Evolutionary conservation across 2,797 vertebrate genomes (phyloP).

Genomic region (Micromesistius poutassou): DNA sequence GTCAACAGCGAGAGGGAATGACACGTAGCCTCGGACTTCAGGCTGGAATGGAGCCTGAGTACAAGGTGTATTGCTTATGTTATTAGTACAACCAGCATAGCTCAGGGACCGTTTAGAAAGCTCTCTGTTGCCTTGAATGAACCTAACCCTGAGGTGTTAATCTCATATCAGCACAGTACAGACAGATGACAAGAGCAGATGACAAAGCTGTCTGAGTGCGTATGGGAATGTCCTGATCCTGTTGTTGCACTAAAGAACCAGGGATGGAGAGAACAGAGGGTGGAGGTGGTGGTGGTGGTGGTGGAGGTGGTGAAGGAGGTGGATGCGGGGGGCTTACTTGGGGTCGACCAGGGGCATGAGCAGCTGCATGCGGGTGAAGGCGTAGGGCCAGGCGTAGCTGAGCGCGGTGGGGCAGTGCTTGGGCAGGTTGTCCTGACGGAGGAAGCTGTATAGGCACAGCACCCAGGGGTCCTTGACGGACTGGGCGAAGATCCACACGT

Average conservation of each 20-base stretch:
- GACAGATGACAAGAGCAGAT: not conserved
- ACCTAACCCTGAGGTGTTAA: not conserved
- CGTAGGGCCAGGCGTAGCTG: conserved; percentile 95
- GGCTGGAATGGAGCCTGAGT: not conserved
- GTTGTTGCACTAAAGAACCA: not conserved
- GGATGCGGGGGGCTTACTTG: conserved; percentile 74
- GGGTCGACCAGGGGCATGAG: conserved; percentile 95
- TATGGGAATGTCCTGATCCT: not conserved
- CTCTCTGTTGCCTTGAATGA: not conserved
- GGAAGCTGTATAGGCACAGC: conserved; percentile 93
- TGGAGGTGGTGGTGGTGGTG: not conserved
- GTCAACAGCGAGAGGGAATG: too few relatives aligned
- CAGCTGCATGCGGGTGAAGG: conserved; percentile 92
- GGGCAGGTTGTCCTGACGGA: conserved; percentile 90
- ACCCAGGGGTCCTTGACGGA: conserved; percentile 98
- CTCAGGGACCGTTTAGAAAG: not conserved
- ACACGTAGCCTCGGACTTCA: not conserved
- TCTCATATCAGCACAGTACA: not conserved
- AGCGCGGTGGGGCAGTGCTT: conserved; percentile 93
- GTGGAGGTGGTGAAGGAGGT: too few relatives aligned
- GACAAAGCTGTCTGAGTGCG: not conserved
- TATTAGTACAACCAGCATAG: not conserved
- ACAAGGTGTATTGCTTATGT: not conserved
- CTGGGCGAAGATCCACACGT: conserved; percentile 97
- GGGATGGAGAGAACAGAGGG: not conserved